A percentile compares a stretch with the other conserved stretches of the same genome.
These are phyloP conservation scores for Otus scops DNA, from an alignment of 2,797 vertebrate genomes.

Conservation along the genomic window DNA sequence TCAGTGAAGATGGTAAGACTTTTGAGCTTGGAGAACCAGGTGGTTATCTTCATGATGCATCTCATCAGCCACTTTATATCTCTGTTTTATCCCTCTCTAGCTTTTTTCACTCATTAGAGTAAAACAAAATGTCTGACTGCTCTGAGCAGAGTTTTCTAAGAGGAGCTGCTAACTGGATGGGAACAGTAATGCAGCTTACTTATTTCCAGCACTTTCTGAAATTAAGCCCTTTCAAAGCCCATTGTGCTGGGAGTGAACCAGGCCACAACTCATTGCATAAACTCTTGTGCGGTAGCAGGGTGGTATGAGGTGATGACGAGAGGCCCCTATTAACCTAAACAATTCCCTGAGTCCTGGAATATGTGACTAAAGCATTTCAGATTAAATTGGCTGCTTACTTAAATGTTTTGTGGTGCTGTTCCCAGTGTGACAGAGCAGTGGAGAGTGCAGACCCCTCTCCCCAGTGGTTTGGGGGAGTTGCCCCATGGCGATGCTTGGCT, in stretches of 20 bases:
- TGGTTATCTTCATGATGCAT: not conserved
- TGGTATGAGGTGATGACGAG: not conserved
- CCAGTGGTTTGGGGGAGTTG: rapidly evolving
- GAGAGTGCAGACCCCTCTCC: not conserved
- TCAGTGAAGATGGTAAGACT: not conserved
- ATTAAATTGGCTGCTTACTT: not conserved
- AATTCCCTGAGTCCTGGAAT: not conserved
- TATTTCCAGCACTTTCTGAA: not conserved
- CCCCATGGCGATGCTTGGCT: not conserved
- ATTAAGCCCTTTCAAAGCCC: not conserved
- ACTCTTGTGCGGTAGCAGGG: not conserved
- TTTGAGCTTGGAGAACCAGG: not conserved
- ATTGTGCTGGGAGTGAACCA: not conserved
- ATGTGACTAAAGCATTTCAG: not conserved
- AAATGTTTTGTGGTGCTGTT: not conserved
- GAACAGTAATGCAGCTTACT: not conserved
- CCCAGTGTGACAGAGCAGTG: rapidly evolving
- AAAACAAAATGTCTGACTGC: not conserved
- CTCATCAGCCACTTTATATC: not conserved
- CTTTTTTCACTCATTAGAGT: not conserved
- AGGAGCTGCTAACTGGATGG: not conserved
- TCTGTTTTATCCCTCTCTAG: not conserved
- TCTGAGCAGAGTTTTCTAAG: not conserved
- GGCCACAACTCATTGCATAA: not conserved
- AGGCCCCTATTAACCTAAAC: not conserved